A percentile compares a stretch with the other conserved stretches of the same genome.
Conservation (phyloP, 2,797 vertebrate genomes). For the Xiphorhynchus erythropygius region DNA sequence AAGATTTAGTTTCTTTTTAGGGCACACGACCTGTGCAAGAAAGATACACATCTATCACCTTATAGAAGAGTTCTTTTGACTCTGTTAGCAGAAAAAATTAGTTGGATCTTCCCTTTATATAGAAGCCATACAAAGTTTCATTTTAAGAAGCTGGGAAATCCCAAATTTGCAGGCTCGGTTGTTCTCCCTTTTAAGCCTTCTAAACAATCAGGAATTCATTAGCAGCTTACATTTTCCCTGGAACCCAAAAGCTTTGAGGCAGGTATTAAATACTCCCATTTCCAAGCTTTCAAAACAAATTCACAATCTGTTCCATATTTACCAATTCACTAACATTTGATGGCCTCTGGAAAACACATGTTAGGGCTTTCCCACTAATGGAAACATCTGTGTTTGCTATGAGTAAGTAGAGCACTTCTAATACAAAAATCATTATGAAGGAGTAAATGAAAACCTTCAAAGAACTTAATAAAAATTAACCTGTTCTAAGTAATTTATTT, state of each 20-base stretch:
- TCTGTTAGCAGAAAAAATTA: neutral
- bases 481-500: neutral
- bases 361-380: neutral
- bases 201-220: neutral
- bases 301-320: constrained; percentile 20
- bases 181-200: neutral
- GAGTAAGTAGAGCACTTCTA: neutral
- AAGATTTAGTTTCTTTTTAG: constrained; percentile 1
- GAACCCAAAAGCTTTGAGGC: neutral
- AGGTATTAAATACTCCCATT: constrained; percentile 13
- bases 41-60: neutral
- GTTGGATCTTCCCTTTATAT: neutral
- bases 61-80: neutral
- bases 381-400: constrained; percentile 9
- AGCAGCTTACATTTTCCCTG: neutral
- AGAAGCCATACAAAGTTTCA: neutral
- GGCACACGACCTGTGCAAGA: neutral
- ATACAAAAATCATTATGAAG: neutral
- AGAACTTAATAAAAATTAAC: constrained; percentile 41
- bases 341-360: constrained; percentile 25
- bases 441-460: neutral
- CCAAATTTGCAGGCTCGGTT: neutral
- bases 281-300: neutral
- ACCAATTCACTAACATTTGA: neutral
- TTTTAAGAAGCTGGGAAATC: neutral